Base-by-base conservation (phyloP, 2,113 vertebrate genomes). In the Chauna torquata region DNA sequence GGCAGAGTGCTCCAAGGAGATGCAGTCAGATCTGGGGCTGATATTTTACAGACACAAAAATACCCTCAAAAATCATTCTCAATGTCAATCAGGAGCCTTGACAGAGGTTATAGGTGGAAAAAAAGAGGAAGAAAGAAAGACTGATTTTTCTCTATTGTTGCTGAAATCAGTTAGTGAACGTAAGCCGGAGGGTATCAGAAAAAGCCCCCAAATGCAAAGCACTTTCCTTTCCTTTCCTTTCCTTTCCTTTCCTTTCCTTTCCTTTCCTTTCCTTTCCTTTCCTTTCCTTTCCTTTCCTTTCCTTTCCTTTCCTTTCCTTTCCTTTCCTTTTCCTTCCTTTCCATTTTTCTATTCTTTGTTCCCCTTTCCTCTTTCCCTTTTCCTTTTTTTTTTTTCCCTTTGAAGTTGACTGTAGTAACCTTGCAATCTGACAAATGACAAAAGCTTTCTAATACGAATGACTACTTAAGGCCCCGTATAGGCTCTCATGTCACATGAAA, bases 41-140 rank as follows among this genome's bases (percentile, higher is more conserved):
- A 20, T 86, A 91, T 92, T 95, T 95, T 80, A 17, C 40, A 71
- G 88, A 74, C 45, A 75, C 49, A 70, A 90, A 96, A 94, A 93
- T 70, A 90, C 34, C 23, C 32, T 92, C n/a, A 78, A 79, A 90
- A 96, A 72, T 96, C 82, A 85, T 85, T 86, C 92, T 94, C 76
- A 14, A 2, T 90, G 76, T 88, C 86, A 92, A 6, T 88, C 71
- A 83, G 50, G 45, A 92, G 27, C 17, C 71, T 66, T 88, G 58
- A 77, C 32, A 84, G 71, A 81, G 83, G 61, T 64, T 47, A 58
- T 34, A 79, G 61, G 69, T 88, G 71, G 92, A 86, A 90, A 94
- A 92, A 86, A 27, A 70, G 34, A 70, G 34, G 27, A 69, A 89
- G 83, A 42, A 88, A 16, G 54, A 88, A 90, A 92, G 49, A n/a